Evolutionary conservation across 2,113 vertebrate genomes (phyloP), one percentile per base, ranked within the genome.

Genomic region (Cyrtonyx montezumae): DNA sequence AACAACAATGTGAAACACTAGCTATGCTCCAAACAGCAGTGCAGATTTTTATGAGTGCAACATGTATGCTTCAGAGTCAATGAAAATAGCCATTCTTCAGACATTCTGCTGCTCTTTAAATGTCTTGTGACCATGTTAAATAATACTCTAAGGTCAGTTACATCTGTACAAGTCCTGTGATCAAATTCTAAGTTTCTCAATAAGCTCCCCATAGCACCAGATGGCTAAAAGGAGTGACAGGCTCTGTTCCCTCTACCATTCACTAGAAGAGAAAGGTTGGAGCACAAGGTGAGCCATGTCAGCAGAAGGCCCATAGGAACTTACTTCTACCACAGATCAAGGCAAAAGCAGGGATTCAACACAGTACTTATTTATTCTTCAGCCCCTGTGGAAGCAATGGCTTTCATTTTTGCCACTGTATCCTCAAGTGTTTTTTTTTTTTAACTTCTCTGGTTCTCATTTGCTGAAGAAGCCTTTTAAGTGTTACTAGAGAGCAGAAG

Each of bases 391-490:
- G 70, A 79, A 81, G 26, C 22, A 75, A 8, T 13, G 21, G 25
- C 34, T 18, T 62, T 17, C 5, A 13, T 37, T 45, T 78, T 67
- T 25, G 9, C 26, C 32, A 46, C 28, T 2, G 1, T 56, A 79
- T 26, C 23, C 8, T 84, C 21, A 19, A 18, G 40, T 1, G 22
- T 15, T 28, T 76, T 93, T 85, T 15, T 28, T 76, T 93, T 85
- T 73, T 80, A 87, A 74, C 25, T 43, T 63, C 45, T 62, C 37
- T n/a, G 26, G 18, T 65, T 81, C 56, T 79, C 45, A 34, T 73
- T 66, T 91, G 56, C 55, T 75, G 58, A 70, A 94, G 82, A 85
- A 71, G 59, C 23, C 36, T 7, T 92, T 84, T 55, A 92, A 82
- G 56, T 63, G 13, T 37, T 82, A 49, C 83, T 51, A 56, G 55